Evolutionary conservation across 2,888 invertebrate genomes (phyloP).

Genomic region (Acrobasis repandana): DNA sequence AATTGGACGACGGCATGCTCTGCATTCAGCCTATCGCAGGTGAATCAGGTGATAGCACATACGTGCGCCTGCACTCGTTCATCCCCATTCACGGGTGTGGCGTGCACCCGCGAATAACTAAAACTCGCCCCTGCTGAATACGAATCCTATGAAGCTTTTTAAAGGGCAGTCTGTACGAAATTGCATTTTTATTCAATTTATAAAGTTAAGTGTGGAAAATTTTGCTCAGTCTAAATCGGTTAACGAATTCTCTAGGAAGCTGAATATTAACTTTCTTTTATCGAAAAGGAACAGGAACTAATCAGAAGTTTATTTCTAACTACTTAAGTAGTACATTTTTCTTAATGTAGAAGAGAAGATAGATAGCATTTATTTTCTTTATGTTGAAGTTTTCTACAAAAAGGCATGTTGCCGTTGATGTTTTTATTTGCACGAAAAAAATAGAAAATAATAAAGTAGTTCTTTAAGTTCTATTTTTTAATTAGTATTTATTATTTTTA

Average conservation of each 20-base stretch:
- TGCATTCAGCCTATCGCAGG: conserved; percentile 66
- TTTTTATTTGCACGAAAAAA: too few species aligned
- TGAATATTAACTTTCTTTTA: conserved; percentile 18
- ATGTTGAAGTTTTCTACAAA: neutral
- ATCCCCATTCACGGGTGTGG: conserved; percentile 54
- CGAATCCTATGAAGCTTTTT: conserved; percentile 59
- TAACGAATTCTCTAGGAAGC: conserved; percentile 23
- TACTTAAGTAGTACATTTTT: neutral
- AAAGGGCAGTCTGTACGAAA: conserved; percentile 53
- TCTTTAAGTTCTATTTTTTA: too few species aligned
- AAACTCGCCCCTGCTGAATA: conserved; percentile 55
- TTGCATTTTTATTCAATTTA: conserved; percentile 65
- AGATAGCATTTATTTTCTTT: neutral
- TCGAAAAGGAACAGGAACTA: neutral
- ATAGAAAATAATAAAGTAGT: too few species aligned
- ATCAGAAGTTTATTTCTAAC: neutral
- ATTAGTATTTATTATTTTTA: too few species aligned
- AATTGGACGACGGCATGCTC: conserved; percentile 82
- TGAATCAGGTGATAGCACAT: conserved; percentile 57
- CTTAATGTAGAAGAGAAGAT: too few species aligned
- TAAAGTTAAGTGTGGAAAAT: conserved; percentile 40
- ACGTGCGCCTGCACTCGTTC: conserved; percentile 53
- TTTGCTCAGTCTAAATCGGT: conserved; percentile 29
- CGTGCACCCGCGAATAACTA: conserved; percentile 57
- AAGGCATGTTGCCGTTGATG: too few species aligned